These are phyloP conservation scores for Volucella bombylans DNA, from an alignment of 2,888 invertebrate genomes.

Conservation along the genomic window DNA sequence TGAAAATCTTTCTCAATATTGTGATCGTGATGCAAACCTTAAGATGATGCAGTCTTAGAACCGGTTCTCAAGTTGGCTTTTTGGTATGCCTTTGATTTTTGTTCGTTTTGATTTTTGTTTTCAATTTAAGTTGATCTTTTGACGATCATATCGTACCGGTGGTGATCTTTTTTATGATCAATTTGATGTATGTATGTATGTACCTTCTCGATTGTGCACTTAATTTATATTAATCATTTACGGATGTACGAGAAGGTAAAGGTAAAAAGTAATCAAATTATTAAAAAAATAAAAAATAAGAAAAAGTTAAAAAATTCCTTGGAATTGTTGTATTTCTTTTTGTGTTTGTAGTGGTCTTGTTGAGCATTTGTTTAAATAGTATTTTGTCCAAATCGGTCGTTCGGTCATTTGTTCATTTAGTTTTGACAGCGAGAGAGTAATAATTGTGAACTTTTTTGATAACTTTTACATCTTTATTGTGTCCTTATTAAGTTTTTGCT, in stretches of 20 bases:
- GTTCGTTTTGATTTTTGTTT: conserved; percentile 13
- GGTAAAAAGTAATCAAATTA: background rate
- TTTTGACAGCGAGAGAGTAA: too few species aligned
- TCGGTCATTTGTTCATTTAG: too few species aligned
- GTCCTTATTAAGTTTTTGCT: too few species aligned
- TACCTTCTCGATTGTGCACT: conserved; percentile 20
- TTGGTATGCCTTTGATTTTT: background rate
- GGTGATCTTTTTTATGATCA: conserved; percentile 10
- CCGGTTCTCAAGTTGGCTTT: conserved; percentile 28
- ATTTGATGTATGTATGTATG: conserved; percentile 5
- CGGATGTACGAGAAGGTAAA: conserved; percentile 1
- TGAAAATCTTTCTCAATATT: conserved; percentile 12
- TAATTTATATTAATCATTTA: conserved; percentile 41
- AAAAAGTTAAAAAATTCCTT: background rate
- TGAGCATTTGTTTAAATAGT: background rate
- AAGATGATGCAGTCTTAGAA: conserved; percentile 31
- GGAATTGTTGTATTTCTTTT: conserved; percentile 17
- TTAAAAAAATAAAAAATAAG: background rate
- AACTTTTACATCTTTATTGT: too few species aligned
- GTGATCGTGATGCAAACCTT: conserved; percentile 34
- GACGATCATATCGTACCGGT: conserved; percentile 8
- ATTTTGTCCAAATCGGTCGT: too few species aligned
- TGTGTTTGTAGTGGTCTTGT: background rate
- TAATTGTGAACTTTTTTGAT: too few species aligned
- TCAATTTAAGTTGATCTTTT: background rate